Base-by-base conservation (phyloP, 2,113 vertebrate genomes). In the Motacilla alba region DNA sequence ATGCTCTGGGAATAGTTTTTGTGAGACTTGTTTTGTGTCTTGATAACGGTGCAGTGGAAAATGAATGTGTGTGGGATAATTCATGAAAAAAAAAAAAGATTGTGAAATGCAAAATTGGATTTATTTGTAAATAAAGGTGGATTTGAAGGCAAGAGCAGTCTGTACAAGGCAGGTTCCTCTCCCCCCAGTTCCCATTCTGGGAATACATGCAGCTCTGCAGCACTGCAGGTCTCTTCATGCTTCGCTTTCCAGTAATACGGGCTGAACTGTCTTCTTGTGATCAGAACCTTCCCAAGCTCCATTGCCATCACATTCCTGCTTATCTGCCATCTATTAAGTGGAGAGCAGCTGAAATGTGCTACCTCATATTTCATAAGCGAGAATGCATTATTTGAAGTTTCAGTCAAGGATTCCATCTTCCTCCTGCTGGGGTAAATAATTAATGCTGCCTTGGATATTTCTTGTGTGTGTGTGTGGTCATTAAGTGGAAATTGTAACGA, bases 351-450 rank as follows among this genome's bases (percentile, higher is more conserved):
- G 62, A 78, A 86, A 93, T 75, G 84, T 72, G 64, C 84, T 87
- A 6, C 89, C 73, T 95, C 67, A 15, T 8, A 52, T 78, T 93
- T 96, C 87, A 44, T 27, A 46, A 92, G 70, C 63, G 59, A 77
- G 44, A 75, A 89, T 95, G 86, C 53, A 85, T 92, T 96, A 93
- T 93, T 86, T 90, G 90, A 68, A 72, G 8, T 79, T 83, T 86
- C 24, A 18, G 43, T 70, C 79, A 19, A 74, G 66, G 52, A 74
- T 93, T 58, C 67, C 72, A 44, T 72, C 86, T 81, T 83, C 68
- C 50, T 87, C 59, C 62, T 75, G n/a, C 37, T 59, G 49, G 23
- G 58, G 33, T 96, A 62, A 94, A 95, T 90, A 95, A 96, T 95
- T 91, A 49, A 96, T 63, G 69, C 35, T 60, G 46, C 22, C 59